These are phyloP conservation scores for Drosophila erecta DNA, from an alignment of 1,140 invertebrate species.

Conservation along the genomic window DNA sequence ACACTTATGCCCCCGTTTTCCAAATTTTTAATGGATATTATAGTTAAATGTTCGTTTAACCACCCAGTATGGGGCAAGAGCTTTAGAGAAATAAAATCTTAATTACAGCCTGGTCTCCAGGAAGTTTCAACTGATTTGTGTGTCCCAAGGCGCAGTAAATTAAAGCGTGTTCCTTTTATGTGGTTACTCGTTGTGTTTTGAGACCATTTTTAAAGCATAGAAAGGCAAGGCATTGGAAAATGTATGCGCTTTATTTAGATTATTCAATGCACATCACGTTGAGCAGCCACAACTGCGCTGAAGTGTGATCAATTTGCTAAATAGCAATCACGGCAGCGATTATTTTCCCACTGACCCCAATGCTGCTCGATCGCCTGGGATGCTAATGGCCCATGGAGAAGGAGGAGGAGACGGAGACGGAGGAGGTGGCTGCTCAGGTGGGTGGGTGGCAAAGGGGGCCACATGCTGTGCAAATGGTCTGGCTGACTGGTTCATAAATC, in stretches of 20 bases:
- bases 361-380: conserved; percentile 22
- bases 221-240: conserved; percentile 5
- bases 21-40: neutral
- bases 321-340: conserved; percentile 38
- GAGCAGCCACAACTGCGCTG: conserved; percentile 36
- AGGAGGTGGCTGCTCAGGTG: too few species aligned
- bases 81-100: conserved; percentile 22
- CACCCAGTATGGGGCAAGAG: conserved; percentile 16
- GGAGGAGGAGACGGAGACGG: neutral
- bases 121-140: conserved; percentile 9
- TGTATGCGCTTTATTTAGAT: conserved; percentile 6
- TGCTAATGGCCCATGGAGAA: conserved; percentile 19
- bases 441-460: conserved; percentile 18
- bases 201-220: conserved; percentile 4
- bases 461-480: conserved; percentile 78
- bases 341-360: conserved; percentile 45
- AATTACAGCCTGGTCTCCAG: conserved; percentile 12
- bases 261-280: conserved; percentile 41
- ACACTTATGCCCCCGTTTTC: neutral
- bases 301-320: conserved; percentile 51
- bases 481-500: conserved; percentile 39
- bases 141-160: conserved; percentile 1
- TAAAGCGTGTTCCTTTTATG: conserved; percentile 19
- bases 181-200: neutral
- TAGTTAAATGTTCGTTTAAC: conserved; percentile 10